A percentile compares a stretch with the other conserved stretches of the same genome.
These are phyloP conservation scores for Varanus komodoensis DNA, from an alignment of 2,113 vertebrate species.

Conservation along the genomic window DNA sequence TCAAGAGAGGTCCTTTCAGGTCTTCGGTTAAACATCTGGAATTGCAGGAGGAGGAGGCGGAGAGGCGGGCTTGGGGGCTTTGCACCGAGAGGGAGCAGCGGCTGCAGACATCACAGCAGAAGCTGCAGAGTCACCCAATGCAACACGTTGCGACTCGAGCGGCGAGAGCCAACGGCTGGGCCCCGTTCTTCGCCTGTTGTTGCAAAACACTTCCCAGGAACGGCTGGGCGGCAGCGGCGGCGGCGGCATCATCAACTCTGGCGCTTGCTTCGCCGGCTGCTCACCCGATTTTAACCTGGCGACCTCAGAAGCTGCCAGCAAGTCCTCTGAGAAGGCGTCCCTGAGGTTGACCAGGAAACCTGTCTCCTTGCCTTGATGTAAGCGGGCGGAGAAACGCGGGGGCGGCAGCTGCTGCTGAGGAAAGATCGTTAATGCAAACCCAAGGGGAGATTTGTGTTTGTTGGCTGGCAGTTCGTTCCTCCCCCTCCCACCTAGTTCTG, in stretches of 20 bases:
- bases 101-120: not conserved
- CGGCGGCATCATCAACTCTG: not conserved
- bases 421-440: not conserved
- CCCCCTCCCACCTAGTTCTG: not conserved
- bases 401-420: too few relatives aligned
- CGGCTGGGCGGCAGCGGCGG: not conserved
- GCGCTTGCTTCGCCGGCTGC: not conserved
- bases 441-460: not conserved
- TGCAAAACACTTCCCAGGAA: not conserved
- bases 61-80: not conserved
- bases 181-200: not conserved
- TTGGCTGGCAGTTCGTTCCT: accelerated
- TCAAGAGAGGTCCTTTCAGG: constrained; percentile 32
- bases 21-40: constrained; percentile 23
- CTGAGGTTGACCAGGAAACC: not conserved
- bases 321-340: not conserved
- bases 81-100: not conserved
- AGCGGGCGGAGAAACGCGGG: not conserved
- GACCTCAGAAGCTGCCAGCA: not conserved
- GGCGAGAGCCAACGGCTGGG: not conserved
- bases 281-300: not conserved
- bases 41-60: constrained; percentile 16
- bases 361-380: not conserved
- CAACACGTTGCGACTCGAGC: constrained; percentile 15
- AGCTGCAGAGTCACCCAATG: not conserved